Evolutionary conservation across 2,888 invertebrate genomes (phyloP).

Genomic region (Troglohyphantes excavatus): DNA sequence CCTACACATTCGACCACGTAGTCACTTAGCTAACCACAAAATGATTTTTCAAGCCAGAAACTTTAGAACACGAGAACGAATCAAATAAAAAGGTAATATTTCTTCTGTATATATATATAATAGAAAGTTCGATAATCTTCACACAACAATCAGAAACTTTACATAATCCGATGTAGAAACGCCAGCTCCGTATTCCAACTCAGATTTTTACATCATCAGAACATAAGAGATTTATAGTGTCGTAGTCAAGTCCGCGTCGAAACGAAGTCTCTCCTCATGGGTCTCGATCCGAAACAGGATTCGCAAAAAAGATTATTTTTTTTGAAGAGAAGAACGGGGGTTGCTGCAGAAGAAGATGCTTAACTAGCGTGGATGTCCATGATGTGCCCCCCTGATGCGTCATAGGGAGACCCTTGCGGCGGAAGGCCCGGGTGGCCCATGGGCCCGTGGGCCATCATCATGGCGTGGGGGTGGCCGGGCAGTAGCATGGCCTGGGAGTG

Average conservation of each 20-base stretch:
- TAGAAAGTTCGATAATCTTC: no score
- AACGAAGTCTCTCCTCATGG: not conserved
- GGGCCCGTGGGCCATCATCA: conserved; percentile 84
- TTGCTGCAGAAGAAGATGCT: conserved; percentile 52
- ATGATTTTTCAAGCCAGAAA: not conserved
- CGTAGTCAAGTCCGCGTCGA: conserved; percentile 17
- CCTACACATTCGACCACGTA: not conserved
- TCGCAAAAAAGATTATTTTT: not conserved
- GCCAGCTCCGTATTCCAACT: no score
- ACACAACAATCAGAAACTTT: no score
- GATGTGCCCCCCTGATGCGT: conserved; percentile 81
- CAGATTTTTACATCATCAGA: no score
- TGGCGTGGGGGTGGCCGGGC: conserved; percentile 84
- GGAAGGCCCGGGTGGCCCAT: conserved; percentile 83
- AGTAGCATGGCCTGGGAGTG: conserved; percentile 84
- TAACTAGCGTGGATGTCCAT: conserved; percentile 82
- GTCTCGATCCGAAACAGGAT: not conserved
- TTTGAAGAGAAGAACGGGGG: not conserved
- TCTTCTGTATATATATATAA: no score
- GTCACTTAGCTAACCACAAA: not conserved
- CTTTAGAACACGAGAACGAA: not conserved
- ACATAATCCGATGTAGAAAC: no score
- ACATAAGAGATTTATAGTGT: not conserved
- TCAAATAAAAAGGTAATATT: not conserved
- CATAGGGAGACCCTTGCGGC: conserved; percentile 83